A percentile compares a stretch with the other conserved stretches of the same genome.
Conservation (phyloP, 2,797 vertebrate species). For the Orestias chungarensis region DNA sequence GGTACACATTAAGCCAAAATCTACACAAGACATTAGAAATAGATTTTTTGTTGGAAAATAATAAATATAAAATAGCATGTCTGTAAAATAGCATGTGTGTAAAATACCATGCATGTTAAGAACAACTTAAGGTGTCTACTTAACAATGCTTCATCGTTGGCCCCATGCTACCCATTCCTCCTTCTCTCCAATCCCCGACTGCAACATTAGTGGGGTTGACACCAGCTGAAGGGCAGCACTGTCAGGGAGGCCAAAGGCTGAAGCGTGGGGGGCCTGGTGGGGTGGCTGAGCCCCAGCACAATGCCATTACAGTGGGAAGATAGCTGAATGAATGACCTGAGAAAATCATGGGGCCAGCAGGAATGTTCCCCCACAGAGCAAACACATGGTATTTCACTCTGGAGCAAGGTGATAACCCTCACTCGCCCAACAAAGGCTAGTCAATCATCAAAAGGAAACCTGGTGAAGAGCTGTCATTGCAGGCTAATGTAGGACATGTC, state of each 20-base stretch:
- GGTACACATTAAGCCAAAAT: neutral
- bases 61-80: no score
- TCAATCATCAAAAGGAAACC: constrained; percentile 62
- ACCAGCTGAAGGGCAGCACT: constrained; percentile 69
- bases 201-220: constrained; percentile 52
- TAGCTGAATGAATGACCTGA: constrained; percentile 78
- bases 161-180: constrained; percentile 30
- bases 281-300: constrained; percentile 71
- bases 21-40: neutral
- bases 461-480: constrained; percentile 31
- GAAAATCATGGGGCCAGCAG: constrained; percentile 84
- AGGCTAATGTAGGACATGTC: constrained; percentile 30
- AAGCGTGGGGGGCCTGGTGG: constrained; percentile 62
- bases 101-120: neutral
- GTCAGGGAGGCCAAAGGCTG: constrained; percentile 71
- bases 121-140: constrained; percentile 9
- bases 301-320: constrained; percentile 78
- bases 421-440: constrained; percentile 59
- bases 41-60: neutral
- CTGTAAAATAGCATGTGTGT: no score
- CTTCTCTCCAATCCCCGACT: constrained; percentile 32
- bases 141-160: constrained; percentile 17
- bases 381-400: constrained; percentile 90
- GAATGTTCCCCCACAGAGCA: constrained; percentile 91
- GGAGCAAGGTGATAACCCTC: constrained; percentile 64